Base-by-base conservation (phyloP, 2,113 vertebrate species). In the Panthera tigris region DNA sequence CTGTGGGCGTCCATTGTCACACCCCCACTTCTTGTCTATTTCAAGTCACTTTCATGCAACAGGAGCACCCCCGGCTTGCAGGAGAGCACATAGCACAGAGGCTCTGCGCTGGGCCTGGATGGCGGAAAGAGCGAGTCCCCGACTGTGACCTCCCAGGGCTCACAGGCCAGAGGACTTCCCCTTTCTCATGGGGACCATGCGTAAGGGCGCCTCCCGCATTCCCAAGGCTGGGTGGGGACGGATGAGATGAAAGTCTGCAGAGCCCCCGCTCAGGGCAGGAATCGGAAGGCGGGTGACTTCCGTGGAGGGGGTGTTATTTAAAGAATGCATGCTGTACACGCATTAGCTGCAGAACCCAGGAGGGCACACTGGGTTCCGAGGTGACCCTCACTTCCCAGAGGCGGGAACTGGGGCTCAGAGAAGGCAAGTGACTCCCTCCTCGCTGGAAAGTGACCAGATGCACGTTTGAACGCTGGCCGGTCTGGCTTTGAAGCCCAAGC, bases 1-100 rank as follows among this genome's bases (percentile, higher is more conserved):
- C 7, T 1, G 3, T 0, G 0, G 4, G 4, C 16, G 0, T 0
- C 4, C 4, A 0, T 23, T 4, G 0, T 6, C 1, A 33, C 14
- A 11, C 4, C 13, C 21, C 16, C 23, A 0, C 14, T 21, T 69
- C 80, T 16, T 4, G 15, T 27, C 18, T 4, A 0, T 68, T 36
- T 73, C 45, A 69, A 36, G 55, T n/a, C 27, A 50, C 33, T 33
- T 36, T 8, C 0, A 4, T 0, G 5, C 29, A 8, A 0, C 5
- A 2, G 1, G 27, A 19, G 74, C 36, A 1, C 4, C 19, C 21
- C 57, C 2, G 21, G 0, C 15, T 25, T 36, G 0, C 11, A 45
- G 21, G 55, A n/a, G 39, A 16, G 27, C 0, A 4, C 1, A 0
- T 33, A 10, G 36, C 25, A 1, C 0, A 2, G 41, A 36, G 27